Conservation (phyloP, 1,140 invertebrate genomes). For the Drosophila sturtevanti region DNA sequence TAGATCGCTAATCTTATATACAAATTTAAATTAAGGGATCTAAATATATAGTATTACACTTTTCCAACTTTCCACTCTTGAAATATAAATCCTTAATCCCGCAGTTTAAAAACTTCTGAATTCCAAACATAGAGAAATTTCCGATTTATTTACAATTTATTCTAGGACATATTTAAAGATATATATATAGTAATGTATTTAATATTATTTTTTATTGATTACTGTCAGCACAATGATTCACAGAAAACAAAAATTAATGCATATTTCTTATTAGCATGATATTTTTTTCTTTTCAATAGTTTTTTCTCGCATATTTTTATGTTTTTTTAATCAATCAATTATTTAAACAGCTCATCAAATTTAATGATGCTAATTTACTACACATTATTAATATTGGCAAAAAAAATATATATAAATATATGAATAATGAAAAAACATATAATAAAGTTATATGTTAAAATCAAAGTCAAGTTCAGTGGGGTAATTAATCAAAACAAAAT, state of each 20-base stretch:
- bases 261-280: not conserved
- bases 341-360: slow-evolving; percentile 45
- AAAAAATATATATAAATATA: not conserved
- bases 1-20: too few relatives aligned
- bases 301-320: slow-evolving; percentile 14
- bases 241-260: not conserved
- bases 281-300: not conserved
- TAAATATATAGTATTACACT: too few relatives aligned
- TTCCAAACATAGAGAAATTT: too few relatives aligned
- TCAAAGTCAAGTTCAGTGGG: slow-evolving; percentile 60
- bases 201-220: not conserved
- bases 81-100: too few relatives aligned
- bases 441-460: slow-evolving; percentile 25
- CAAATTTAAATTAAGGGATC: too few relatives aligned
- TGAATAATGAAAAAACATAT: slow-evolving; percentile 16
- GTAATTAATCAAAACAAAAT: slow-evolving; percentile 54
- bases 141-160: too few relatives aligned
- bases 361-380: slow-evolving; percentile 41
- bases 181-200: too few relatives aligned
- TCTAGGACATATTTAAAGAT: too few relatives aligned
- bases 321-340: slow-evolving; percentile 35
- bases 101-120: too few relatives aligned
- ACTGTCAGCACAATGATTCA: not conserved
- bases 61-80: too few relatives aligned
- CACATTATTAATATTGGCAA: slow-evolving; percentile 16